Evolutionary conservation across 2,113 vertebrate genomes (phyloP).

Genomic region (Dromaius novaehollandiae): DNA sequence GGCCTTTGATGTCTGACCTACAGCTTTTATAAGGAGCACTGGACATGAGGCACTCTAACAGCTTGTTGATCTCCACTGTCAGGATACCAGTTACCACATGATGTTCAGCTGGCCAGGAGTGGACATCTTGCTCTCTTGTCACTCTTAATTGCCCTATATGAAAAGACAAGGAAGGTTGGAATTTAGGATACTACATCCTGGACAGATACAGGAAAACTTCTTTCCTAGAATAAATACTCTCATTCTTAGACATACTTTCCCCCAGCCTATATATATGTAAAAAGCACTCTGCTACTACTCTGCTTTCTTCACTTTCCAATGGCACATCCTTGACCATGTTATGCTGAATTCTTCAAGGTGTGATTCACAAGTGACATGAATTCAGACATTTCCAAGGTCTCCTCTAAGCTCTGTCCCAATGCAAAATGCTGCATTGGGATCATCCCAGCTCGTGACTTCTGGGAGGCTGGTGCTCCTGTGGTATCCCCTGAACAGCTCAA

Average conservation of each 20-base stretch:
- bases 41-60: fast-evolving
- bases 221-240: background rate
- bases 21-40: background rate
- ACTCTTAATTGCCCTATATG: background rate
- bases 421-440: background rate
- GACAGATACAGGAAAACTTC: background rate
- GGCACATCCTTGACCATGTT: background rate
- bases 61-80: background rate
- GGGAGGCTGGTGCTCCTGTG: background rate
- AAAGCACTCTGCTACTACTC: background rate
- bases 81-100: background rate
- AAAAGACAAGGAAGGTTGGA: background rate
- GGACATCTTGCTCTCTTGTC: background rate
- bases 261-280: background rate
- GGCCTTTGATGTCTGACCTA: background rate
- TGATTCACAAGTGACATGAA: background rate
- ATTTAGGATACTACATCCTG: background rate
- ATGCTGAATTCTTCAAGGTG: background rate
- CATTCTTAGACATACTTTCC: background rate
- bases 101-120: background rate
- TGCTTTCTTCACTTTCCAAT: background rate
- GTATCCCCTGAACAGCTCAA: background rate
- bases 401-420: background rate
- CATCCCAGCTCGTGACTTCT: fast-evolving
- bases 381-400: background rate